A percentile compares a stretch with the other conserved stretches of the same genome.
phyloP scores from a whole-genome alignment of 37 sponge, comb jelly and placozoan species.

The Eunapius fragilis region DNA sequence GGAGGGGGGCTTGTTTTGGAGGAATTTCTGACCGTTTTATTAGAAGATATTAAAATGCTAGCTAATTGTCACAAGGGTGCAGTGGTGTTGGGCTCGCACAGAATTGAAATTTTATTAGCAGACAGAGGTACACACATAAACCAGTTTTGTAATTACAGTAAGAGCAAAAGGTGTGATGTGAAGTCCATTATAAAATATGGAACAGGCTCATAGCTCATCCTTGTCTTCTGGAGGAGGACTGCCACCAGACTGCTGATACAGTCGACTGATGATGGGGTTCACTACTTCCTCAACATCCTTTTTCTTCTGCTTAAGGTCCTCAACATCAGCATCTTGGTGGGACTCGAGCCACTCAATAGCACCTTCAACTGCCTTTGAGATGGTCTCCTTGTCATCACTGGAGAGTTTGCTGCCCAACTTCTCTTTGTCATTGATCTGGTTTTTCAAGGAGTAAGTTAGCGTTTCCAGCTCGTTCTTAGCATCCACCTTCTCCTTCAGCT shows the following conservation, averaged over 20 bases:
- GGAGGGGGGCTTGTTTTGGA: no score
- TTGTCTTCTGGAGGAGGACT: constrained; percentile 43
- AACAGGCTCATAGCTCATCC: constrained; percentile 64
- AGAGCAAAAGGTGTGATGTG: background rate
- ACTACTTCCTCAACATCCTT: constrained; percentile 94
- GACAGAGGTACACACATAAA: background rate
- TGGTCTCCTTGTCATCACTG: constrained; percentile 87
- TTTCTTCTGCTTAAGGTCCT: constrained; percentile 88
- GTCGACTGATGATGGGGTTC: constrained; percentile 92
- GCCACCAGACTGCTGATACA: constrained; percentile 86
- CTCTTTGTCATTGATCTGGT: constrained; percentile 91
- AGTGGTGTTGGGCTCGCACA: no score
- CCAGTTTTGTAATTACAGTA: background rate
- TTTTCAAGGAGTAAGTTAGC: constrained; percentile 91
- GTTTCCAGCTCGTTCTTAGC: constrained; percentile 92
- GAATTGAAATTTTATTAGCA: background rate
- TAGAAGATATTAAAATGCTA: no score
- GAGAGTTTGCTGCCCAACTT: constrained; percentile 94
- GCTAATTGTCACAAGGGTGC: no score
- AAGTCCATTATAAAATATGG: background rate
- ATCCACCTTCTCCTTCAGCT: constrained; percentile 90
- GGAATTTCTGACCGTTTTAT: no score
- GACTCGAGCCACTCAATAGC: constrained; percentile 91
- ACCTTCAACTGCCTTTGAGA: constrained; percentile 78
- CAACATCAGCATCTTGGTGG: constrained; percentile 82